Conservation (phyloP, 1,140 invertebrate species). For the Drosophila eugracilis region DNA sequence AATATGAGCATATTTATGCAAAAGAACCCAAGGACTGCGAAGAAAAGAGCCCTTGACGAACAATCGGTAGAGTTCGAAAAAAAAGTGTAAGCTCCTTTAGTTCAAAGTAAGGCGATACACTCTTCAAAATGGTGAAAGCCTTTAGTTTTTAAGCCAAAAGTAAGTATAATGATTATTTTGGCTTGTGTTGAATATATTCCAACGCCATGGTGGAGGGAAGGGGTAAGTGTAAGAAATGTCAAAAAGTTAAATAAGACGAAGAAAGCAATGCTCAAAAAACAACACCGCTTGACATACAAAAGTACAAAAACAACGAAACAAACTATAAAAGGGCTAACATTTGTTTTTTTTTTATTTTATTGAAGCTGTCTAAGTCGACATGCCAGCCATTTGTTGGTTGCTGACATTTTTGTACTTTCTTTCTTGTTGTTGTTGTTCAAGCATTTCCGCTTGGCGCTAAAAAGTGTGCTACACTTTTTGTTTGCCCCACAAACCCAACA, state of each 20-base stretch:
- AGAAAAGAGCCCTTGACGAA: constrained; percentile 25
- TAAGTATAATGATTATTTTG: too few relatives aligned
- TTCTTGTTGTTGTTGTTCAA: constrained; percentile 50
- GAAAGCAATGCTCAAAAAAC: constrained; percentile 20
- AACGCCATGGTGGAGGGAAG: too few relatives aligned
- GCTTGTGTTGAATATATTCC: too few relatives aligned
- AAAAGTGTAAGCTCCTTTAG: neutral
- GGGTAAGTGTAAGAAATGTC: neutral
- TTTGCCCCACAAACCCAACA: constrained; percentile 5
- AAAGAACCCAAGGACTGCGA: constrained; percentile 18
- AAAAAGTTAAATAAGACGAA: neutral
- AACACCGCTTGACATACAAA: constrained; percentile 43
- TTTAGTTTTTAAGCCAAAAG: too few relatives aligned
- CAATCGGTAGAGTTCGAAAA: neutral
- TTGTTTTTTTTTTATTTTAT: constrained; percentile 24
- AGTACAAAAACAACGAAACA: constrained; percentile 7
- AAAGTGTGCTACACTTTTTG: constrained; percentile 67
- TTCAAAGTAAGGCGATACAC: too few relatives aligned
- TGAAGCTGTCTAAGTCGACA: constrained; percentile 31
- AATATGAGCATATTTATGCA: constrained; percentile 37
- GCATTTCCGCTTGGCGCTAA: constrained; percentile 70
- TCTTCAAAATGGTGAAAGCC: neutral
- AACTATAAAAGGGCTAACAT: constrained; percentile 22
- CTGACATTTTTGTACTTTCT: constrained; percentile 49
- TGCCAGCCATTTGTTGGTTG: constrained; percentile 35